Base-by-base conservation (phyloP, 2,888 invertebrate species). In the Embidobia sp. region DNA sequence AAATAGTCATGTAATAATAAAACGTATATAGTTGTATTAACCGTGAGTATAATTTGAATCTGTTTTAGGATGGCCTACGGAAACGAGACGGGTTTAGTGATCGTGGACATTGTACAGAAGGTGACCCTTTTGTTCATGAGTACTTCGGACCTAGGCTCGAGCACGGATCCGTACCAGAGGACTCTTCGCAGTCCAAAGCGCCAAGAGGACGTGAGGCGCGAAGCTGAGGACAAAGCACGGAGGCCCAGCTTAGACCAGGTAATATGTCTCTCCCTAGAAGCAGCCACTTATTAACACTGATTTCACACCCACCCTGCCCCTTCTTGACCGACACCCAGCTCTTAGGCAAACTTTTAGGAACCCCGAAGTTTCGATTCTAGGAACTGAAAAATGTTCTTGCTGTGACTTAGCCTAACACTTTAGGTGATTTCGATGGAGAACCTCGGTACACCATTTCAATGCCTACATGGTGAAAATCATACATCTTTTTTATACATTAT, bases 21-120 rank as follows among this genome's bases (percentile, higher is more conserved):
- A 22, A 4, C 6, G 3, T 22, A 22, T 4, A 22, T 22, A 22
- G 22, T 22, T 4, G 3, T 22, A 22, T 6, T 22, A 6, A 22
- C 3, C 6, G 6, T 4, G 22, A 4, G 22, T 46, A 16, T 29
- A 2, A 8, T 19, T 35, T 63, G n/a, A 22, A 22, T 18, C 3
- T 35, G 15, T 3, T 66, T 48, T 77, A 98, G 98, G 89, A 93
- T 99, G 94, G 97, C 98, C 86, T 98, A 98, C 92, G 98, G 98
- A 86, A 98, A 97, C 90, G 98, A 98, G 91, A 95, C 95, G 85
- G 98, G 98, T 85, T 92, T 99, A 90, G 97, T 97, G 89, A 94
- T 99, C 90, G 94, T 98, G 88, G 99, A 99, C 92, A 94, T 96
- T 90, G 93, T 96, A 88, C 97, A 98, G 90, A 96, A 96, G 91